Base-by-base conservation (phyloP, 2,888 invertebrate genomes). In the Cecidostiba fungosa region DNA sequence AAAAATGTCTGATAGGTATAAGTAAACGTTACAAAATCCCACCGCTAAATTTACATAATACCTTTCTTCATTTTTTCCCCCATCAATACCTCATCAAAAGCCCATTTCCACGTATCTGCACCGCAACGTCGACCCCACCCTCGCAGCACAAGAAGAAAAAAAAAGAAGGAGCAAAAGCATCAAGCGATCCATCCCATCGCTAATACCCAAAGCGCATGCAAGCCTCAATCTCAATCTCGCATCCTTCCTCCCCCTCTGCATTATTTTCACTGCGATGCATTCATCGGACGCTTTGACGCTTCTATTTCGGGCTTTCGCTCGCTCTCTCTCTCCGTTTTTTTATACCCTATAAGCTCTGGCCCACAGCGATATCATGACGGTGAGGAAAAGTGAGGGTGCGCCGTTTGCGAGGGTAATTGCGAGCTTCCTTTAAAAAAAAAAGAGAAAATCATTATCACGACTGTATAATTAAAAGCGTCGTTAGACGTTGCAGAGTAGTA, bases 201-300 rank as follows among this genome's bases (percentile, higher is more conserved):
- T 59, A 59, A 59, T 59, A 59, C n/a, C 54, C 54, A 6, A 59
- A 59, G 54, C 54, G n/a, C 54, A 59, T n/a, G 54, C 54, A n/a
- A 59, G 54, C 54, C n/a, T 59, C 54, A 23, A 54, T 54, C 54
- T 54, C 54, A 54, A 59, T 59, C 23, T n/a, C n/a, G 8, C n/a
- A 19, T 59, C 54, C n/a, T 59, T 59, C 6, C n/a, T n/a, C 23
- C n/a, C 54, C 54, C 23, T 59, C 23, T 19, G n/a, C 23, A 59
- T 59, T n/a, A n/a, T 59, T 59, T 59, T 59, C 54, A 23, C 54
- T 8, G 54, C 54, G 19, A 59, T 59, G 54, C 54, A 59, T 59
- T 59, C 54, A 23, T 59, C 54, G 5, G 54, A 19, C 23, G 54
- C 54, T 50, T 50, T 50, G 50, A 50, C 5, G 54, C 54, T 59